A percentile compares a stretch with the other conserved stretches of the same genome.
Conservation (phyloP, 30 jellyfish, hydroid and myxozoan genomes). For the Chrysaora quinquecirrha region DNA sequence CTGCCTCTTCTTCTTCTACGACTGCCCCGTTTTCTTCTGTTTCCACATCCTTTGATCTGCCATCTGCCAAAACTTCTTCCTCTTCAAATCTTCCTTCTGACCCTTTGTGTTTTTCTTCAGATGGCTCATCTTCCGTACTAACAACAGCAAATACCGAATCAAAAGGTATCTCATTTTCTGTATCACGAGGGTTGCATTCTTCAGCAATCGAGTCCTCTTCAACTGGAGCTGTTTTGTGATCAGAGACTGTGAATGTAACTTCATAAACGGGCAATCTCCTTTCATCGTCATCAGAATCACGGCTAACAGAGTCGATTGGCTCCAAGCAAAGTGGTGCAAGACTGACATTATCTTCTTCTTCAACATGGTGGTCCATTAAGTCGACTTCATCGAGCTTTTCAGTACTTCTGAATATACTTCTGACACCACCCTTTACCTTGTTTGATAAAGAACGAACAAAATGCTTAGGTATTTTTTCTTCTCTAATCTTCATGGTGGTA, state of each 20-base stretch:
- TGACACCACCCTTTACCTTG: neutral
- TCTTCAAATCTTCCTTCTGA: neutral
- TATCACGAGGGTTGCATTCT: neutral
- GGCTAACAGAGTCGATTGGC: neutral
- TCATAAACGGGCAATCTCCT: neutral
- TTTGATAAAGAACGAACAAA: neutral
- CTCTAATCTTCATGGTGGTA: neutral
- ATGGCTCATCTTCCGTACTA: neutral
- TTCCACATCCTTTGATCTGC: neutral
- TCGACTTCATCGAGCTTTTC: neutral
- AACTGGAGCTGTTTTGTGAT: neutral
- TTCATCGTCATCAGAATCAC: neutral
- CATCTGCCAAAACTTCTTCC: neutral
- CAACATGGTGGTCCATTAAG: neutral
- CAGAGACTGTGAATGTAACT: neutral
- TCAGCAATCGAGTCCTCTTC: neutral
- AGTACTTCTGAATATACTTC: neutral
- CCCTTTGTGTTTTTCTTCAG: neutral
- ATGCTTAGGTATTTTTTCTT: neutral
- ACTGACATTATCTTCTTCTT: neutral
- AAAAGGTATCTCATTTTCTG: neutral
- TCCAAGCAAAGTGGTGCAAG: neutral
- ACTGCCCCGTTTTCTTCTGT: neutral
- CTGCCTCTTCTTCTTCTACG: neutral
- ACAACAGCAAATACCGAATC: neutral